Evolutionary conservation across 2,113 vertebrate species (phyloP), one percentile per base, ranked within the genome.

Genomic region (Muntiacus muntjak): DNA sequence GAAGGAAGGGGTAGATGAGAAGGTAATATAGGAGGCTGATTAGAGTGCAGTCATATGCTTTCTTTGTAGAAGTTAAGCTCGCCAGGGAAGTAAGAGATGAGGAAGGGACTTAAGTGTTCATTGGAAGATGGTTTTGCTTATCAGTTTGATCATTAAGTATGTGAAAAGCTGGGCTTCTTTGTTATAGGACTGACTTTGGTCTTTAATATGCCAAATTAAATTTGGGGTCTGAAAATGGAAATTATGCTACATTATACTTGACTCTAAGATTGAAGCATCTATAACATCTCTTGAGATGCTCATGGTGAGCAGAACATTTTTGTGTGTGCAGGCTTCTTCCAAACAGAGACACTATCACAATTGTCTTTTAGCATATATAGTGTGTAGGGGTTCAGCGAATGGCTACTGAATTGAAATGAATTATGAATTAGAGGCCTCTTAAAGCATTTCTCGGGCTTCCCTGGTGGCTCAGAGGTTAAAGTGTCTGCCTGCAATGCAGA

Each of bases 191-290:
- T 54, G 71, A 55, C 91, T 88, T 52, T 9, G 86, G 40, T 23
- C 10, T 97, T 87, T 89, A 84, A 79, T 54, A 84, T 90, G 64
- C 33, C 79, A 92, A 43, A 50, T 92, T 93, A 92, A 84, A 84
- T 58, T 58, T 76, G 54, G 36, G 67, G 13, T 45, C 87, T 40
- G 54, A 83, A 8, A n/a, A 2, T 94, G 50, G n/a, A 83, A 36
- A 76, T 76, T 55, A 57, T 90, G 26, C 50, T 8, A 40, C 6
- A 25, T 47, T 60, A 57, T 3, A 76, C 16, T 78, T 94, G 62
- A 62, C 54, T 67, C 54, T 87, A 50, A n/a, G n/a, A 45, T 16
- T 25, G 52, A 94, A 93, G 47, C 58, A 45, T 94, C 55, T 78
- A 36, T 62, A 74, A 1, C 30, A 15, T 95, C 23, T 94, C 55